Base-by-base conservation (phyloP, 2,797 vertebrate species). In the Tragopan temminckii region DNA sequence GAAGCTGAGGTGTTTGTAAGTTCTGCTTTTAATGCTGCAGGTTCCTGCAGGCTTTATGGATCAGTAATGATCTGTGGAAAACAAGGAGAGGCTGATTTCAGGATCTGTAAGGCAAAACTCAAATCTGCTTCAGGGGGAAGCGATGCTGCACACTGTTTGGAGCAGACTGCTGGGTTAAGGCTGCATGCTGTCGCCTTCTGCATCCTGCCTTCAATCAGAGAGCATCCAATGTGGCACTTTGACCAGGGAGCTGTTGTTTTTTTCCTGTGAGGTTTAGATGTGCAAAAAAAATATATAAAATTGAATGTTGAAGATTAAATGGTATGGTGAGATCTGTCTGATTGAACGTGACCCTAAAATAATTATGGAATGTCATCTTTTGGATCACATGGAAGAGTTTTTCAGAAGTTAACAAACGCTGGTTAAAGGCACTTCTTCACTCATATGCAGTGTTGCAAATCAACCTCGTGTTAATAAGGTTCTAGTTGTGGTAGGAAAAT, bases 151-250 rank as follows among this genome's bases (percentile, higher is more conserved):
- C 13, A 1, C 46, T 48, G 23, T 25, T 48, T 64, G 81, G 64
- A 38, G 42, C 24, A 18, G 42, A 17, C 2, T 1, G 46, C 7
- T 16, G 23, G 36, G 27, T 50, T 31, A 1, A 53, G 80, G 31
- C 31, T 14, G 0, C 2, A 3, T 14, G 18, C 24, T 91, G 57
- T 40, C 71, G 27, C 17, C n/a, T 66, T 43, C 61, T 20, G 38
- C 53, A 9, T 38, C 7, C 2, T 24, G 19, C 70, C 80, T 72
- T 1, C 0, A 20, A 21, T 48, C 53, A 6, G 17, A 50, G 57
- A n/a, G 50, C 0, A 0, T 35, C 66, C n/a, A 12, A 31, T 19
- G 33, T 11, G 17, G 6, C 42, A 12, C 20, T 59, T 77, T 53
- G 36, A 36, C 31, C 43, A 70, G 68, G 36, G 63, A 14, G 35